Base-by-base conservation (phyloP, 1,140 invertebrate genomes). In the Temnothorax curvispinosus region DNA sequence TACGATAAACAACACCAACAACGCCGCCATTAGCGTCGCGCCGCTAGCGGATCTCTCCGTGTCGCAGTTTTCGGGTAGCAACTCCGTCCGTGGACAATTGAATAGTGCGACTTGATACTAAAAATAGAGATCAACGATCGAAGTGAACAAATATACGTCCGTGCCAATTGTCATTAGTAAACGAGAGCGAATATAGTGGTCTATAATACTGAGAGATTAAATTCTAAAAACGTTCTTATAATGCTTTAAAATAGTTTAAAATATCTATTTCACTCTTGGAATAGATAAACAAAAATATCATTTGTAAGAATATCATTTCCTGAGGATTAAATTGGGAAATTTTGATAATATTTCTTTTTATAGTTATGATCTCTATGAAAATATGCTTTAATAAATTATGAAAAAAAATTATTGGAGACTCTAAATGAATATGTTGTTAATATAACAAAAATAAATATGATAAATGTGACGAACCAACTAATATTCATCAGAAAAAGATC, bases 1-100 rank as follows among this genome's bases (percentile, higher is more conserved):
- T 27, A 54, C 88, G 74, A 91, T 92, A 92, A 92, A 92, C 88
- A 91, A 90, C 64, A 82, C 56, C 80, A 64, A 85, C 85, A 89
- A 82, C 62, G 76, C 32, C 50, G 80, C 64, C 74, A 80, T 92
- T 90, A 85, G 60, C 62, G 80, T 50, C 50, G 52, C 38, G 41
- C 11, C 32, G n/a, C n/a, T 9, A 15, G 72, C 38, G 76, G 35
- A 38, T 72, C 27, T 74, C 50, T 13, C 18, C 21, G 27, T 11
- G 78, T 50, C 50, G 58, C 56, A 41, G 38, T 75, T 67, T 47
- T 44, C 65, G 21, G 21, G 4, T 9, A 27, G 27, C 67, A 47
- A 60, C 80, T 72, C 27, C 11, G 47, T 8, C 9, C 21, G 41
- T 18, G 58, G 11, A 35, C 62, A 69, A 81, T 56, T 56, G 69